A percentile compares a stretch with the other conserved stretches of the same genome.
phyloP scores from a whole-genome alignment of 2,113 vertebrate genomes.

The Stigmatopora argus region DNA sequence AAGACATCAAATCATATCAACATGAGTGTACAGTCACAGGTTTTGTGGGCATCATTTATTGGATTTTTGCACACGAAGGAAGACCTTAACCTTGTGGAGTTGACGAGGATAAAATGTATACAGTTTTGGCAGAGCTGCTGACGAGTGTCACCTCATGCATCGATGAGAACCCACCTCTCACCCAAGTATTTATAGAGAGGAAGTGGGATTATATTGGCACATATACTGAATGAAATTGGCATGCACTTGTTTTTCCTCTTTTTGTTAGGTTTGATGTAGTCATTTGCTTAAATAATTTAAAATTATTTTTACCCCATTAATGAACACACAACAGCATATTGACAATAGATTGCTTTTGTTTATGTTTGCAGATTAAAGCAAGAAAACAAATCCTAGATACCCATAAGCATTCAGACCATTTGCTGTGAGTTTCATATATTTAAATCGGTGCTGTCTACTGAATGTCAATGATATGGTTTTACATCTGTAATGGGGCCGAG shows the following conservation, averaged over 20 bases:
- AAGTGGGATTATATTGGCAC: conserved; percentile 16
- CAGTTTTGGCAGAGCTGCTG: conserved; percentile 23
- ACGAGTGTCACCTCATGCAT: conserved; percentile 30
- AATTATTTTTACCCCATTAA: too few relatives aligned
- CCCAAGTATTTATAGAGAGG: conserved; percentile 15
- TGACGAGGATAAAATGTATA: conserved; percentile 30
- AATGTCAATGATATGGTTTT: too few relatives aligned
- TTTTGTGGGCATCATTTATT: conserved; percentile 16
- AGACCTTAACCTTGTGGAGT: conserved; percentile 32
- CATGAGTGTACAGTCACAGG: neutral
- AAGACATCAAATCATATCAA: neutral
- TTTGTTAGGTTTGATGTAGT: neutral
- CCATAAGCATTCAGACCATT: too few relatives aligned
- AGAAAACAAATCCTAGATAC: too few relatives aligned
- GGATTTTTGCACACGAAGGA: conserved; percentile 5
- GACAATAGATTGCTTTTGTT: too few relatives aligned
- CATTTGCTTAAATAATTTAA: too few relatives aligned
- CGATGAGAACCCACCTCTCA: conserved; percentile 33
- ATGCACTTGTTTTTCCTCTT: neutral
- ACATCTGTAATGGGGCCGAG: too few relatives aligned
- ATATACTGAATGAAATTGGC: neutral
- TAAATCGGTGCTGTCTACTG: too few relatives aligned
- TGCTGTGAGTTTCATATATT: too few relatives aligned
- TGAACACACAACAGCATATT: too few relatives aligned
- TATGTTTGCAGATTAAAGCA: too few relatives aligned